These are phyloP conservation scores for Botia almorhae DNA, from an alignment of 2,797 vertebrate genomes.

Conservation along the genomic window DNA sequence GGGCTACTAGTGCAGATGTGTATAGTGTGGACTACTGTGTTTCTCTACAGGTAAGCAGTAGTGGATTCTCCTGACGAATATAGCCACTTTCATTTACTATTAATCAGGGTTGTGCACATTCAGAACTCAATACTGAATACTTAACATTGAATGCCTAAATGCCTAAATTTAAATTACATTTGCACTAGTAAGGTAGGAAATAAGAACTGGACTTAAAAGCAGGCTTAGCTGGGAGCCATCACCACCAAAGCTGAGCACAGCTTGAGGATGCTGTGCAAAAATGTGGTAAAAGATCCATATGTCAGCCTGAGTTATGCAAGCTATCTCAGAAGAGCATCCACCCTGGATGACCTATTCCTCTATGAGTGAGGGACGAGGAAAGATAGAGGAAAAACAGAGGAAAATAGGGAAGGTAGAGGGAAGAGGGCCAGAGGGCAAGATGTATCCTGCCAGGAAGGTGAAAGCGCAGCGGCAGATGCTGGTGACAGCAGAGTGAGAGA, in stretches of 20 bases:
- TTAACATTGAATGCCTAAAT: too few relatives aligned
- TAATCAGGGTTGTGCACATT: not conserved
- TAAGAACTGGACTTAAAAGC: conserved; percentile 9
- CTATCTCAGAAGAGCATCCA: conserved; percentile 45
- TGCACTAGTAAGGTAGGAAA: too few relatives aligned
- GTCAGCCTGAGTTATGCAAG: conserved; percentile 55
- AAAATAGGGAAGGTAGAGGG: conserved; percentile 49
- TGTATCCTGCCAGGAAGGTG: conserved; percentile 54
- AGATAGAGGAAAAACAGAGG: conserved; percentile 39
- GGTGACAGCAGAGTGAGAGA: conserved; percentile 54
- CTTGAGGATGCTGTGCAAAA: conserved; percentile 49
- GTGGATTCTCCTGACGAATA: not conserved
- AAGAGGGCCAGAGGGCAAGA: conserved; percentile 45
- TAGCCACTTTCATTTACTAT: not conserved
- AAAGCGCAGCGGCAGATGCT: conserved; percentile 50
- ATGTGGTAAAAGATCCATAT: conserved; percentile 55
- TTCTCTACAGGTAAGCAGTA: conserved; percentile 17
- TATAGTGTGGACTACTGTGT: not conserved
- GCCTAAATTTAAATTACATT: too few relatives aligned
- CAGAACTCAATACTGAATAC: too few relatives aligned
- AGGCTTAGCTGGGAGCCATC: conserved; percentile 34
- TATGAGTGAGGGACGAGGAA: conserved; percentile 9
- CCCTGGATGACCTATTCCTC: conserved; percentile 50
- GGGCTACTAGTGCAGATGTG: conserved; percentile 24
- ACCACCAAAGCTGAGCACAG: conserved; percentile 38